phyloP scores from a whole-genome alignment of 1,140 invertebrate species.

The Schmidtea mediterranea region DNA sequence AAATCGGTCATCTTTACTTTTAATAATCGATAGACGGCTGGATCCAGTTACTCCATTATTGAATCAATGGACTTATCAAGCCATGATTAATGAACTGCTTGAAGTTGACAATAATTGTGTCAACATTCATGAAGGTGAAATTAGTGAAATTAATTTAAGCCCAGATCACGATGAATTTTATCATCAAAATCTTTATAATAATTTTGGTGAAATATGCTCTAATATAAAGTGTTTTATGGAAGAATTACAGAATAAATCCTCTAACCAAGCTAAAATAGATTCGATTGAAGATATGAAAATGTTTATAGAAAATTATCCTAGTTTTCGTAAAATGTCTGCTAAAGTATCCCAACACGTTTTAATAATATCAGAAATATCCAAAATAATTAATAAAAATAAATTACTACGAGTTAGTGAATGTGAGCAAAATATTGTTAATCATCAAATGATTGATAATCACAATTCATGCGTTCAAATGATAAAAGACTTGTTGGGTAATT shows the following conservation, averaged over 20 bases:
- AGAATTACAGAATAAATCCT: too few relatives aligned
- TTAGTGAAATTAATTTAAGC: too few relatives aligned
- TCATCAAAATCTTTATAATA: too few relatives aligned
- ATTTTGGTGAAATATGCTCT: too few relatives aligned
- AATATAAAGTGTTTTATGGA: too few relatives aligned
- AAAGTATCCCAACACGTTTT: constrained; percentile 89
- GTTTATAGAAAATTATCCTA: constrained; percentile 82
- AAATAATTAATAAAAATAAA: neutral
- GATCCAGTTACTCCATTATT: constrained; percentile 80
- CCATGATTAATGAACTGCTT: constrained; percentile 92
- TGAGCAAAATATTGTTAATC: constrained; percentile 14
- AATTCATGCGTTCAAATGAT: neutral
- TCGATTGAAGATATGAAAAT: too few relatives aligned
- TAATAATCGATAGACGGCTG: constrained; percentile 63
- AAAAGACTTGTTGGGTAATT: neutral
- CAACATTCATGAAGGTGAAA: too few relatives aligned
- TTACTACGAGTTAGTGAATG: constrained; percentile 36
- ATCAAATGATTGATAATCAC: constrained; percentile 3
- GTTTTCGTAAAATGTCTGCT: constrained; percentile 96
- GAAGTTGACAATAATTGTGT: constrained; percentile 81
- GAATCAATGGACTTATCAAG: constrained; percentile 98
- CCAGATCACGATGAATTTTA: too few relatives aligned
- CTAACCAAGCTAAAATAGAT: too few relatives aligned
- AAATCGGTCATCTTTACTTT: too few relatives aligned
- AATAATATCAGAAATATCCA: constrained; percentile 67